Conservation (phyloP, 2,113 vertebrate genomes). For the Gorsachius goisagi region DNA sequence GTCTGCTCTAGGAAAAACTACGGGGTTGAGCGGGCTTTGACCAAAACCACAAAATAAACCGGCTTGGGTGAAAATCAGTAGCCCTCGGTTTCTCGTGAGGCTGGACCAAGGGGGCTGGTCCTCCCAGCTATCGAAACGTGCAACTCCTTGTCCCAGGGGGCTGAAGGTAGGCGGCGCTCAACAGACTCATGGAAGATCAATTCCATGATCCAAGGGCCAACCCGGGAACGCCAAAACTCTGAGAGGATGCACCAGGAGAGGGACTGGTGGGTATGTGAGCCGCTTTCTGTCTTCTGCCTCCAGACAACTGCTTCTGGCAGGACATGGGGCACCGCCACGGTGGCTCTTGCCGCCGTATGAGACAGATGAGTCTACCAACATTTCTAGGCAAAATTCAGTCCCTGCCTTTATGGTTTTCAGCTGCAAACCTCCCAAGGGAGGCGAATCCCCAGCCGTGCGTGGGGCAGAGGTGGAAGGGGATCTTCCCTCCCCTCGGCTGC, state of each 20-base stretch:
- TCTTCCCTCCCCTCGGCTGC: background rate
- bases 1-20: background rate
- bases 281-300: background rate
- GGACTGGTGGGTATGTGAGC: background rate
- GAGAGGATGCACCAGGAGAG: background rate
- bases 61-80: accelerated
- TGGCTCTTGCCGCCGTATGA: accelerated
- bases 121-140: accelerated
- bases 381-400: background rate
- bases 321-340: accelerated
- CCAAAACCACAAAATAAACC: background rate
- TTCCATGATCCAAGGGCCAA: background rate
- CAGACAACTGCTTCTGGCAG: background rate
- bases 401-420: background rate
- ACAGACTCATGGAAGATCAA: background rate
- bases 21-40: background rate
- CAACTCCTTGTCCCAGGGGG: background rate
- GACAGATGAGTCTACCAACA: accelerated
- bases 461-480: background rate
- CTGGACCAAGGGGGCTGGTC: background rate
- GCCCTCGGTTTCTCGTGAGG: background rate
- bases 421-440: background rate
- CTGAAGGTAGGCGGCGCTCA: background rate
- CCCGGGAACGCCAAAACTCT: background rate
- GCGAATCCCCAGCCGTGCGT: accelerated